Conservation (phyloP, 64 coral and sea anemone species). For the Actinia equina region DNA sequence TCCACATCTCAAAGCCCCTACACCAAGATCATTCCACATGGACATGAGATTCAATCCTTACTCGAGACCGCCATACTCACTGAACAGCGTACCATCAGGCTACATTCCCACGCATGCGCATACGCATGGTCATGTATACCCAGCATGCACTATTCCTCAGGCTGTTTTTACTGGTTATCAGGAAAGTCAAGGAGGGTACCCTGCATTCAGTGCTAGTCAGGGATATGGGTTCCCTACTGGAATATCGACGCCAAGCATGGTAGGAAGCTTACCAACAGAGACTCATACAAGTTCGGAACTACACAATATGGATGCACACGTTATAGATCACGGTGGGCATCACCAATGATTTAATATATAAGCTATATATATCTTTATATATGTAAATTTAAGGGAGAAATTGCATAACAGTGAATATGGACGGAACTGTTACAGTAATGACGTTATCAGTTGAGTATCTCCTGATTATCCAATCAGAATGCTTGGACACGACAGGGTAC, state of each 20-base stretch:
- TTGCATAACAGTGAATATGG: too few species aligned
- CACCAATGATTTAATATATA: not conserved
- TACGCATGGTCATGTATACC: slow-evolving; percentile 59
- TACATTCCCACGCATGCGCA: slow-evolving; percentile 63
- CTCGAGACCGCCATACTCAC: slow-evolving; percentile 67
- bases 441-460: too few species aligned
- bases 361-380: too few species aligned
- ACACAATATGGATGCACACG: slow-evolving; percentile 4
- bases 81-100: slow-evolving; percentile 66
- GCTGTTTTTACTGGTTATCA: slow-evolving; percentile 64
- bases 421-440: too few species aligned
- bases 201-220: slow-evolving; percentile 49
- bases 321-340: not conserved
- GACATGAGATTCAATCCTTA: slow-evolving; percentile 89
- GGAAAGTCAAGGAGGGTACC: slow-evolving; percentile 46
- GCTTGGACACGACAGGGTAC: too few species aligned
- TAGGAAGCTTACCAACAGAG: slow-evolving; percentile 8
- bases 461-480: too few species aligned
- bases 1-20: slow-evolving; percentile 57
- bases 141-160: slow-evolving; percentile 71
- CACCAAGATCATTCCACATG: slow-evolving; percentile 73
- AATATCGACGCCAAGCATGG: slow-evolving; percentile 42
- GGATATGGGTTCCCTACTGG: slow-evolving; percentile 40
- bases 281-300: slow-evolving; percentile 49
- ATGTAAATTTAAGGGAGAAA: too few species aligned